phyloP scores from a whole-genome alignment of 2,113 vertebrate species.

The Fulica atra region DNA sequence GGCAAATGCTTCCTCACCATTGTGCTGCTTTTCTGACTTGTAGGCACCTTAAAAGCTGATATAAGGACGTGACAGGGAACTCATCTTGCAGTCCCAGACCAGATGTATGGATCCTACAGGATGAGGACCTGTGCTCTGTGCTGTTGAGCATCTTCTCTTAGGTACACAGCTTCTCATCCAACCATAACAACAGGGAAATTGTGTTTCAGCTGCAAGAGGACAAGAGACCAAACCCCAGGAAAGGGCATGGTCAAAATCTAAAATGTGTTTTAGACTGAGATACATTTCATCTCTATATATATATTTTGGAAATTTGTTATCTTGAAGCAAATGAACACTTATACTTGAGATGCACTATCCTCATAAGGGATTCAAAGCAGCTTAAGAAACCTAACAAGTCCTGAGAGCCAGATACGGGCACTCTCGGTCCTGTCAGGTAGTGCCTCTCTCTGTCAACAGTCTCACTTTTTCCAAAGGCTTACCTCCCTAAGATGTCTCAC shows the following conservation, averaged over 20 bases:
- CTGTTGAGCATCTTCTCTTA: background rate
- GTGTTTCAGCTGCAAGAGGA: background rate
- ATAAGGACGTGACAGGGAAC: background rate
- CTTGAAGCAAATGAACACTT: background rate
- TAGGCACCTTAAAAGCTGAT: background rate
- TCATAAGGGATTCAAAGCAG: background rate
- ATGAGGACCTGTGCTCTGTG: background rate
- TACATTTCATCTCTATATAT: background rate
- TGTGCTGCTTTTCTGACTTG: background rate
- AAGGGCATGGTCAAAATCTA: background rate
- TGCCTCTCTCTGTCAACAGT: background rate
- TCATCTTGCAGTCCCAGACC: background rate
- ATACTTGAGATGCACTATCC: background rate
- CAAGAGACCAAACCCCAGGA: background rate
- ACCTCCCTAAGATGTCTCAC: background rate
- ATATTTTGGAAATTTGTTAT: background rate
- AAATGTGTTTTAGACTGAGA: background rate
- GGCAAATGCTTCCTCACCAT: background rate
- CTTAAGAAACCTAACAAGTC: background rate
- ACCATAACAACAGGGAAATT: background rate
- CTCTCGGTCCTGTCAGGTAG: background rate
- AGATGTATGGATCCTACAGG: background rate
- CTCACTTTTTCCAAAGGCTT: background rate
- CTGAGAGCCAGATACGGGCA: too few species aligned
- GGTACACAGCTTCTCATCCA: background rate